Conservation (phyloP, 2,113 vertebrate genomes). For the Poicephalus meyeri region DNA sequence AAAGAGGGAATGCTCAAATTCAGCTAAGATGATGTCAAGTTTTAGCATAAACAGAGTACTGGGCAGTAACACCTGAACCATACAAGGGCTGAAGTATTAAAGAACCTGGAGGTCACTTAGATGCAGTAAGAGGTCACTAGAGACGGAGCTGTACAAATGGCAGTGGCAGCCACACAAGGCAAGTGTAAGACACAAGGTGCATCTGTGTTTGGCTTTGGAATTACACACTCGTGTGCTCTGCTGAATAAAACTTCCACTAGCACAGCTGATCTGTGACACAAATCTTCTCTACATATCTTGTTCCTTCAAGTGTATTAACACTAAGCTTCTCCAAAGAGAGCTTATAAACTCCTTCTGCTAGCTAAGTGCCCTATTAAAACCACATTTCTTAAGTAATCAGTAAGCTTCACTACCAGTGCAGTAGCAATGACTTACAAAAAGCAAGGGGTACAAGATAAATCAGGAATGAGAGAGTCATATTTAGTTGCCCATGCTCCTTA, state of each 20-base stretch:
- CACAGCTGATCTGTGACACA: background rate
- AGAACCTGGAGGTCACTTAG: background rate
- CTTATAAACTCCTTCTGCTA: background rate
- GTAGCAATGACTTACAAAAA: background rate
- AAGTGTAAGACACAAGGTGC: background rate
- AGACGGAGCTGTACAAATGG: background rate
- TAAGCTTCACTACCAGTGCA: background rate
- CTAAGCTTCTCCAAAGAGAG: background rate
- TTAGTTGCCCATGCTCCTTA: background rate
- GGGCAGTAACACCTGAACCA: background rate
- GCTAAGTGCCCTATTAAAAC: background rate
- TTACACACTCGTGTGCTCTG: rapidly evolving
- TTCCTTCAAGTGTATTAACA: background rate
- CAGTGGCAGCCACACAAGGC: background rate
- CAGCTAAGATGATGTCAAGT: background rate
- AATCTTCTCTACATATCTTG: background rate
- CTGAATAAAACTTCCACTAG: background rate
- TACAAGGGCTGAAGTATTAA: background rate
- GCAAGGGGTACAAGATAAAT: background rate
- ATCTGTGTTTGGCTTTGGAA: background rate
- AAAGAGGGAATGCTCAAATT: background rate
- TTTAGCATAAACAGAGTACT: background rate
- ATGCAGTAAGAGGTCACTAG: background rate
- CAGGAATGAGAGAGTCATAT: background rate
- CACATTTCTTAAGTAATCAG: background rate